These are phyloP conservation scores for Catharus ustulatus DNA, from an alignment of 2,797 vertebrate species.

Conservation along the genomic window DNA sequence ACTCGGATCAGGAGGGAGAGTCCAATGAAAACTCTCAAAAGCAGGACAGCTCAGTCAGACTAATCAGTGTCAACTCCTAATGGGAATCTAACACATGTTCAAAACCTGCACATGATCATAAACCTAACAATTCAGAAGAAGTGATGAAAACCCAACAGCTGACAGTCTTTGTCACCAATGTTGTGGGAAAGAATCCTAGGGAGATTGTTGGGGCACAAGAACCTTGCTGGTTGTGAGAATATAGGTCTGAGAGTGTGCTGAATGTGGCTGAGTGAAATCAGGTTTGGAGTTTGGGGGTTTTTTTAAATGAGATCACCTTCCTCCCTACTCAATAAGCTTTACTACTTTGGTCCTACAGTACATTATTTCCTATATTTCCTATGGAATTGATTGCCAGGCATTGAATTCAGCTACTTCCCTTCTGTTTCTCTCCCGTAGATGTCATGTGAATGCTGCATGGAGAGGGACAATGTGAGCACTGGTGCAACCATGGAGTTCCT, in stretches of 20 bases:
- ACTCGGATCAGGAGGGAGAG: neutral
- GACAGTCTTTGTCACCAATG: neutral
- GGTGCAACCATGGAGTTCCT: conserved; percentile 51
- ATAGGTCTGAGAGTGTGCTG: neutral
- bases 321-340: neutral
- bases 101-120: neutral
- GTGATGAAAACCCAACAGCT: neutral
- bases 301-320: neutral
- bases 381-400: neutral
- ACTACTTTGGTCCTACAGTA: neutral
- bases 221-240: neutral
- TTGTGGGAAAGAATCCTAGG: neutral
- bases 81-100: neutral
- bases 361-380: neutral
- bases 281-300: neutral
- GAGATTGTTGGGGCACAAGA: neutral
- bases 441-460: conserved; percentile 3
- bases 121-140: neutral
- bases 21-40: neutral
- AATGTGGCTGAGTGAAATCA: neutral
- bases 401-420: neutral
- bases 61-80: neutral
- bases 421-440: conserved; percentile 37
- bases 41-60: neutral
- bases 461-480: conserved; percentile 10